Conservation (phyloP, 2,113 vertebrate species). For the Clinocottus analis region DNA sequence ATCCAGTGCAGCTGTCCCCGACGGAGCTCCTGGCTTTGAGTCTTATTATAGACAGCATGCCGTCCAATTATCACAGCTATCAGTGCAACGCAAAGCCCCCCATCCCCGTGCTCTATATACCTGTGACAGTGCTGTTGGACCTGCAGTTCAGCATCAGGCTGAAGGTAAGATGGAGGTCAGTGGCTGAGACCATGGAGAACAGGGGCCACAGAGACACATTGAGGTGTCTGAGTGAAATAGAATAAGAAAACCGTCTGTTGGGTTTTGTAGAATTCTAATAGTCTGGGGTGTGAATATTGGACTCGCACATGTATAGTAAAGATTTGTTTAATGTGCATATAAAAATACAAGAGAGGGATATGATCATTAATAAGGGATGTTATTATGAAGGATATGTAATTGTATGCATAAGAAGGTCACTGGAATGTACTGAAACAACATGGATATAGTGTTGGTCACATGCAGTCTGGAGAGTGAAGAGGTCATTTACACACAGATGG, state of each 20-base stretch:
- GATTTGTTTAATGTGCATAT: no score
- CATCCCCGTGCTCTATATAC: conserved; percentile 43
- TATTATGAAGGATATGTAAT: no score
- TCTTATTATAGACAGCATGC: conserved; percentile 80
- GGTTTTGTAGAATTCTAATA: no score
- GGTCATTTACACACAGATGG: no score
- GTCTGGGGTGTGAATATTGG: no score
- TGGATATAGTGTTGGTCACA: no score
- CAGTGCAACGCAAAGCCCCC: neutral
- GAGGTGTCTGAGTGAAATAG: neutral
- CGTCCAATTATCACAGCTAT: conserved; percentile 79
- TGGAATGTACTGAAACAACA: no score
- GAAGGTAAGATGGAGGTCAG: conserved; percentile 46
- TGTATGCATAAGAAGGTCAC: no score
- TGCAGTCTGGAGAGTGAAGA: no score
- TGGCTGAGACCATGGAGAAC: neutral
- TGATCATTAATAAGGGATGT: no score
- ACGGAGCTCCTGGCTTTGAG: conserved; percentile 69
- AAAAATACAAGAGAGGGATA: no score
- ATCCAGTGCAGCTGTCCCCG: conserved; percentile 76
- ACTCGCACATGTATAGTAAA: no score
- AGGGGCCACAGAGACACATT: neutral
- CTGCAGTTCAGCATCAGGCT: conserved; percentile 36
- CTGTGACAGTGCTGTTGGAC: conserved; percentile 25
- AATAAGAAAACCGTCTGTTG: neutral